Base-by-base conservation (phyloP, 2,797 vertebrate genomes). In the Gouania willdenowi region DNA sequence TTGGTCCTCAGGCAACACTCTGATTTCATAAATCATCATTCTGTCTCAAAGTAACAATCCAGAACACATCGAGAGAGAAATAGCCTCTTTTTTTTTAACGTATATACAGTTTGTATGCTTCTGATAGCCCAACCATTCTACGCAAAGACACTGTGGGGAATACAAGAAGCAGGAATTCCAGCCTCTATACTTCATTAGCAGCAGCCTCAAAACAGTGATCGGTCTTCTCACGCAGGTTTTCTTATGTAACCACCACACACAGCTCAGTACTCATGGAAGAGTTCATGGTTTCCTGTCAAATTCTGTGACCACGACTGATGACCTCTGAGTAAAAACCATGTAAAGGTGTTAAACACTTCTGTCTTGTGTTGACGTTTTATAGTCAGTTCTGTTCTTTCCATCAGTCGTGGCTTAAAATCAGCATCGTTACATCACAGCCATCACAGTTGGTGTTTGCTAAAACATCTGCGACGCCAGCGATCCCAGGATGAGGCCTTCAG, bases 391-490 rank as follows among this genome's bases (percentile, higher is more conserved):
- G 49, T 19, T 7, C 31, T 43, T 82, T 62, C 35, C 34, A 41
- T 70, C 46, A 33, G 48, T 60, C 52, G 57, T 56, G 38, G 14
- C 37, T 56, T 50, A 64, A 60, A 77, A 73, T 79, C 53, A 77
- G 63, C 54, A 66, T 62, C 64, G 42, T 60, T 58, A 70, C 58
- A 58, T 49, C 44, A 20, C 46, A 40, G 39, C 41, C 51, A 58
- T 71, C 45, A 43, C 37, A 29, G 54, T 53, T 65, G 52, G 10
- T 34, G 42, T 70, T 36, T 25, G 56, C 41, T 75, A 71, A 77
- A 85, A 83, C 83, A 75, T 72, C 64, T 77, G 79, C 76, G 8
- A 43, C 81, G 72, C 63, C 71, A 85, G 82, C 81, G 76, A 57
- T 68, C 48, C 65, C 55, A 50, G 34, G 37, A 25, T 36, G 15